phyloP scores from a whole-genome alignment of 1,140 invertebrate genomes.

The Drosophila burlai region DNA sequence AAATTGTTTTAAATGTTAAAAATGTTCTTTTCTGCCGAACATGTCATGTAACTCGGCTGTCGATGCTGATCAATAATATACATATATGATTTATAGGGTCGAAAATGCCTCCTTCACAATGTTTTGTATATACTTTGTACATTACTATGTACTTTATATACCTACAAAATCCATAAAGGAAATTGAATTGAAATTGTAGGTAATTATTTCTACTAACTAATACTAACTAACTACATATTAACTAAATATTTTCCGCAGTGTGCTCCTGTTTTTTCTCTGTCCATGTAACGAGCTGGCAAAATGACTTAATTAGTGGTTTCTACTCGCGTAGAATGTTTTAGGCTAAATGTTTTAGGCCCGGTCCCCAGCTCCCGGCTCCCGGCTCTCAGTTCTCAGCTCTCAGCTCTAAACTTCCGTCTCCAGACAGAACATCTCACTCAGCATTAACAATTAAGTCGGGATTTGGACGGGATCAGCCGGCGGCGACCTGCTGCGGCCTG shows the following conservation, averaged over 20 bases:
- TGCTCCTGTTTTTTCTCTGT: constrained; percentile 20
- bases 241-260: constrained; percentile 17
- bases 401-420: constrained; percentile 3
- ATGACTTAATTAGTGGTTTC: constrained; percentile 75
- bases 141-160: no score
- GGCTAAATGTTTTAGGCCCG: constrained; percentile 57
- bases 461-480: constrained; percentile 34
- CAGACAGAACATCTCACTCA: constrained; percentile 59
- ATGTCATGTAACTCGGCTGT: no score
- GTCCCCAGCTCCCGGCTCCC: not conserved
- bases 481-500: constrained; percentile 11
- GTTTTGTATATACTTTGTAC: no score
- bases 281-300: constrained; percentile 77
- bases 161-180: no score
- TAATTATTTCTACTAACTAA: no score
- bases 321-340: constrained; percentile 49
- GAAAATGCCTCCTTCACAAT: no score
- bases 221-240: no score
- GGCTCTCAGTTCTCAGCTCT: not conserved
- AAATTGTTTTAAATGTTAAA: no score
- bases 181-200: no score
- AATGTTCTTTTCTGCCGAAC: no score
- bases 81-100: no score
- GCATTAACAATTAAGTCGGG: constrained; percentile 51
- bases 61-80: no score